Percentiles rank a stretch among this genome's conserved stretches.
phyloP scores from a whole-genome alignment of 2,797 vertebrate species.

The Manis pentadactyla region DNA sequence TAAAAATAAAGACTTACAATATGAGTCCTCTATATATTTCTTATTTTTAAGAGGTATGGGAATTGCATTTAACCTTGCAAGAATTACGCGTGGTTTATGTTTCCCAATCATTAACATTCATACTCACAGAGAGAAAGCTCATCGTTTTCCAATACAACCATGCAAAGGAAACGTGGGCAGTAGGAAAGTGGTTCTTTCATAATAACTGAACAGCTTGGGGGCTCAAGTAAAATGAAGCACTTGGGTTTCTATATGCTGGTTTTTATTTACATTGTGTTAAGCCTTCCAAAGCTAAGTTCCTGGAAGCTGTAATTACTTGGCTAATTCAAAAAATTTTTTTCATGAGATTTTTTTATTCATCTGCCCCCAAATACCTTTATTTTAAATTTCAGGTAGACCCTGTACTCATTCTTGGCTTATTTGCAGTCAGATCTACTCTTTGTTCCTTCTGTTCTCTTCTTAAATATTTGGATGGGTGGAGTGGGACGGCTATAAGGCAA shows the following conservation, averaged over 20 bases:
- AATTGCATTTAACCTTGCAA: conserved; percentile 38
- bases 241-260: not conserved
- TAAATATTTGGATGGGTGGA: not conserved
- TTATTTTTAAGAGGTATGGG: conserved; percentile 21
- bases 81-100: conserved; percentile 2
- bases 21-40: not conserved
- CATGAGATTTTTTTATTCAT: not conserved
- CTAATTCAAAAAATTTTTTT: not conserved
- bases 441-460: not conserved
- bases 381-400: not conserved
- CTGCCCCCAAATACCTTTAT: not conserved
- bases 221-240: not conserved
- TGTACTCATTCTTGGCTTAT: not conserved
- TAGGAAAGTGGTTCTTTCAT: conserved; percentile 10
- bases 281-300: not conserved
- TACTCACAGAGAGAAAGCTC: conserved; percentile 1
- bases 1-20: conserved; percentile 51
- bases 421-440: not conserved
- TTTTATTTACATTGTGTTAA: not conserved
- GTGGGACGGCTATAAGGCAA: no score
- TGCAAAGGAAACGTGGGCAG: not conserved
- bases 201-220: not conserved
- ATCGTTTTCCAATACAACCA: not conserved
- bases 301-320: not conserved
- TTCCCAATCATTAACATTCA: conserved; percentile 51